These are phyloP conservation scores for Lithobates sylvaticus DNA, from an alignment of 2,797 vertebrate species.

Conservation along the genomic window DNA sequence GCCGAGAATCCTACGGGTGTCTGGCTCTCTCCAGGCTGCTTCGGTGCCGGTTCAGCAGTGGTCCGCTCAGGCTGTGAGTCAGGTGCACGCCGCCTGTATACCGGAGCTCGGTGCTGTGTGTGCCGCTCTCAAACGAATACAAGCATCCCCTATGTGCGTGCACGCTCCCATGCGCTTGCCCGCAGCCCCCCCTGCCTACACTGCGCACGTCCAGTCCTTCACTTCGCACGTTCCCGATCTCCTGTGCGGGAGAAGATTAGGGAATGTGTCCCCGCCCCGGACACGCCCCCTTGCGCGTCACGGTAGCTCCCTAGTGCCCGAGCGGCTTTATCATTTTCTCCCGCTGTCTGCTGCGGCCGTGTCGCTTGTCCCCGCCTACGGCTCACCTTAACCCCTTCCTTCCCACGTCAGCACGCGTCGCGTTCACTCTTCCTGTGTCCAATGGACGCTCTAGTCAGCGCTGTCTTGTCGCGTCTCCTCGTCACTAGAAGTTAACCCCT, in stretches of 20 bases:
- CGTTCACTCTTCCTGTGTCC: no score
- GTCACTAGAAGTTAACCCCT: no score
- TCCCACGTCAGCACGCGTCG: not conserved
- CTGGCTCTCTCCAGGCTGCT: not conserved
- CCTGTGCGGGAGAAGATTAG: not conserved
- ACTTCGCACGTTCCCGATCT: not conserved
- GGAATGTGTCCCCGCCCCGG: not conserved
- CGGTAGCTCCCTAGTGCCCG: not conserved
- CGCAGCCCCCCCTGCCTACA: not conserved
- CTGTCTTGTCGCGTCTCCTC: no score
- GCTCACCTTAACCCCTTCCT: not conserved
- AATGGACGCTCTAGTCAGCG: no score
- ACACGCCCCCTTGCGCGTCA: not conserved
- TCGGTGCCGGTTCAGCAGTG: not conserved
- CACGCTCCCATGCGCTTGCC: not conserved
- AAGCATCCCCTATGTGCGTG: not conserved
- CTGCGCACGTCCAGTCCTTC: not conserved
- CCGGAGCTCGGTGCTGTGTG: not conserved
- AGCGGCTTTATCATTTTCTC: not conserved
- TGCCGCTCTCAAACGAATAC: not conserved
- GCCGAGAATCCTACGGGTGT: not conserved
- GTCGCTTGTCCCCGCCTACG: not conserved
- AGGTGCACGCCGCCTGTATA: not conserved
- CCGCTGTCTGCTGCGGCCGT: not conserved
- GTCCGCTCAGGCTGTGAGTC: not conserved